phyloP scores from a whole-genome alignment of 1,140 invertebrate species.

The Cardiocondyla obscurior region DNA sequence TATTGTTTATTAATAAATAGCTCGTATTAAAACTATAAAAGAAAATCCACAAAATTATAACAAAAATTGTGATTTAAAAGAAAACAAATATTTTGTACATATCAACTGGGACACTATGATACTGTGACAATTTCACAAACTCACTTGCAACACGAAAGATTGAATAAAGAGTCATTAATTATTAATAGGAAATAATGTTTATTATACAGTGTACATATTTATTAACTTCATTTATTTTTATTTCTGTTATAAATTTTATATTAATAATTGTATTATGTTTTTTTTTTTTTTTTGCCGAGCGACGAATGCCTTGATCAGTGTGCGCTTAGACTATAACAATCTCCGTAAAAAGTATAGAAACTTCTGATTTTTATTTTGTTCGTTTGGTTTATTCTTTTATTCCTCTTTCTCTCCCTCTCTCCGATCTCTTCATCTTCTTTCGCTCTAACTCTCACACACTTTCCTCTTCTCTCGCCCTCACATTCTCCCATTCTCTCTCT shows the following conservation, averaged over 20 bases:
- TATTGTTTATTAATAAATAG: not conserved
- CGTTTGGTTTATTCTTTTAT: conserved; percentile 78
- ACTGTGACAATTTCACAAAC: not conserved
- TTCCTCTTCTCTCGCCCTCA: conserved; percentile 47
- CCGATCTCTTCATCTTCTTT: conserved; percentile 15
- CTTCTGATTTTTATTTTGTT: conserved; percentile 81
- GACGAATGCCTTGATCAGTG: conserved; percentile 83
- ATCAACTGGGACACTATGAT: too few relatives aligned
- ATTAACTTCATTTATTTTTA: conserved; percentile 84
- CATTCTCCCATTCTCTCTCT: conserved; percentile 11
- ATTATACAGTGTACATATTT: conserved; percentile 85
- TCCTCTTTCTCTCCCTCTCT: conserved; percentile 57
- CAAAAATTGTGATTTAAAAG: too few relatives aligned
- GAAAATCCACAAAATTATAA: too few relatives aligned
- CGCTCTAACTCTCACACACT: conserved; percentile 50
- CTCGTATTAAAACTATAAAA: not conserved
- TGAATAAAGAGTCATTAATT: conserved; percentile 72
- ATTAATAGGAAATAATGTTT: conserved; percentile 85
- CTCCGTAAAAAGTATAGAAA: conserved; percentile 84
- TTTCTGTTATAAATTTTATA: conserved; percentile 84
- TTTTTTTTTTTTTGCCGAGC: conserved; percentile 82
- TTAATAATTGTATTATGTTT: conserved; percentile 83
- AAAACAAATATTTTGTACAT: not conserved
- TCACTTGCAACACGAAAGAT: not conserved
- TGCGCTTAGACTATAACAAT: conserved; percentile 84